A percentile compares a stretch with the other conserved stretches of the same genome.
Evolutionary conservation across 2,797 vertebrate genomes (phyloP).

Genomic region (Emys orbicularis): DNA sequence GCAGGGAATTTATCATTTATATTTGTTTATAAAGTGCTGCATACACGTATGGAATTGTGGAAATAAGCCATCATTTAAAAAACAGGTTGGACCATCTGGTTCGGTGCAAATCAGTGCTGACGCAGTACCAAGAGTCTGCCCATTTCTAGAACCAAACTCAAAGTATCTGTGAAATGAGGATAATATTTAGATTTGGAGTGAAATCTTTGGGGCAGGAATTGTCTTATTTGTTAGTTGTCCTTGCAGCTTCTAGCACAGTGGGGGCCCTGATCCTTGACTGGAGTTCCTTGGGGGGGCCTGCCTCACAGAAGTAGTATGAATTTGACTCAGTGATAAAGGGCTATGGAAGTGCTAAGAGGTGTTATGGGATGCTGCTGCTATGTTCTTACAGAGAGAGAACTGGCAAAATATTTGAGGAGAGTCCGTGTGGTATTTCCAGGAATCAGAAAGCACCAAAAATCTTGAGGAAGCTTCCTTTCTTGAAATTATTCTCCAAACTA

Average conservation of each 20-base stretch:
- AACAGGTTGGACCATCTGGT: background rate
- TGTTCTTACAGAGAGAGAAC: background rate
- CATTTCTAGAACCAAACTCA: background rate
- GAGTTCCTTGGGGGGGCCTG: background rate
- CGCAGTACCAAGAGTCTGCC: background rate
- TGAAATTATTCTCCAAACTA: background rate
- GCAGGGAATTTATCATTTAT: background rate
- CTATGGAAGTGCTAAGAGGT: background rate
- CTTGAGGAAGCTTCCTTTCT: background rate
- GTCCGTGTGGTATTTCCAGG: background rate
- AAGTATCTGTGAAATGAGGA: background rate
- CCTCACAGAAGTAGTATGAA: background rate
- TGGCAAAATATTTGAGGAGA: background rate
- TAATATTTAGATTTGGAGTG: rapidly evolving
- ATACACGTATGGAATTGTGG: background rate
- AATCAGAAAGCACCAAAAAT: background rate
- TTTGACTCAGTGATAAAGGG: background rate
- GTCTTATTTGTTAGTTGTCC: background rate
- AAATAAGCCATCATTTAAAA: background rate
- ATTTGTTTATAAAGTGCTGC: background rate
- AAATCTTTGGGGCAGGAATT: background rate
- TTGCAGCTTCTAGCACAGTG: background rate
- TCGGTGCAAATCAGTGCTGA: background rate
- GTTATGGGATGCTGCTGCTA: background rate
- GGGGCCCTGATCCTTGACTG: background rate